Conservation (phyloP, 2,113 vertebrate genomes). For the Hemiprocne comata region DNA sequence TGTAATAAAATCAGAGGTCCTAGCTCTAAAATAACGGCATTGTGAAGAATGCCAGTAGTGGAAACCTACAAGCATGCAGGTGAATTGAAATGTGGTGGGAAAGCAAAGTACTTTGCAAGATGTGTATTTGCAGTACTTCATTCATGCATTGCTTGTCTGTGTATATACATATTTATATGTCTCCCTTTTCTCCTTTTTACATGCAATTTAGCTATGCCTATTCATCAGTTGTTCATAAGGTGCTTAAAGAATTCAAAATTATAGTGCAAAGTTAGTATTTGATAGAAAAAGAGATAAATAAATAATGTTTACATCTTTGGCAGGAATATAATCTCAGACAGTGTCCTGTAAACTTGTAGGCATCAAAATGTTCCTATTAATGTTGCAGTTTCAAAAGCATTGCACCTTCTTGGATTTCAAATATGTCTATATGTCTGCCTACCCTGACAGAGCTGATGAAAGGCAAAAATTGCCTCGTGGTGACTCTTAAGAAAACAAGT, state of each 20-base stretch:
- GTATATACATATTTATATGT: neutral
- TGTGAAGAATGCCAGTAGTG: neutral
- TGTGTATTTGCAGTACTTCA: neutral
- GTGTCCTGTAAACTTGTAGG: neutral
- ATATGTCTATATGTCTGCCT: neutral
- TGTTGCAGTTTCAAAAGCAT: neutral
- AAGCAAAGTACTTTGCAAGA: neutral
- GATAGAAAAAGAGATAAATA: neutral
- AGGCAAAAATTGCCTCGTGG: neutral
- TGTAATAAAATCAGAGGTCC: neutral
- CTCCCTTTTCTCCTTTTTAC: neutral
- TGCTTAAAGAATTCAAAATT: neutral
- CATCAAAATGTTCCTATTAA: neutral
- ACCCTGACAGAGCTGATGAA: neutral
- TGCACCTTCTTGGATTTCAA: neutral
- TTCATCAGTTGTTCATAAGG: neutral
- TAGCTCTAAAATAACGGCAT: neutral
- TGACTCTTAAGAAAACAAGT: neutral
- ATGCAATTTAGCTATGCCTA: neutral
- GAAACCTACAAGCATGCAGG: neutral
- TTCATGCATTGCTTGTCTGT: neutral
- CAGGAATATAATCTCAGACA: neutral
- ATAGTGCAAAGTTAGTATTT: neutral
- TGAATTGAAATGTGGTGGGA: neutral
- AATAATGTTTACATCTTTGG: neutral